Base-by-base conservation (phyloP, 2,888 invertebrate genomes). In the Hedya salicella region DNA sequence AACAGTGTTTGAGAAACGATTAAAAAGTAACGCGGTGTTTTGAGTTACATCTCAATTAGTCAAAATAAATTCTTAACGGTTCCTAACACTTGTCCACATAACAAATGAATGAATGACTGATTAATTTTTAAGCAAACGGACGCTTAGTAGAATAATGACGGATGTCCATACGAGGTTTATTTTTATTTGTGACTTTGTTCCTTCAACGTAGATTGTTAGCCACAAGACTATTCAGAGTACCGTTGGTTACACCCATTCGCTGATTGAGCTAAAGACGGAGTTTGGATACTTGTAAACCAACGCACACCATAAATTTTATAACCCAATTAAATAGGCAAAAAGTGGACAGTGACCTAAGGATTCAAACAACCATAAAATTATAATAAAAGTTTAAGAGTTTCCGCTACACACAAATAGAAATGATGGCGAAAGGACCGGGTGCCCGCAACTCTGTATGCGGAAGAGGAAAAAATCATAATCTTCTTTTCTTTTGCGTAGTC, bases 281-380 rank as follows among this genome's bases (percentile, higher is more conserved):
- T 32, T 46, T 13, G 14, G 17, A 49, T 25, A 44, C n/a, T 19
- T 39, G 39, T 8, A 44, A 52, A 64, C 36, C 42, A 59, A 52
- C 46, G 52, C 13, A 25, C 6, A 25, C 30, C 39, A 65, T 59
- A 52, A 44, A 59, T 40, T 59, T 65, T 59, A 60, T 65, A 52
- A 36, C 14, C 17, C 59, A 46, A 65, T 65, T 65, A 65, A 53
- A 53, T 46, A 40, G 65, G 50, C 57, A 57, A 65, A 17, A 17
- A 14, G 54, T 49, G 64, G 57, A 25, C 57, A 64, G 32, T 36
- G 36, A 64, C 57, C 50, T 36, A 36, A 25, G 52, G 16, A 36
- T 21, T 11, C 8, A 25, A 39, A 36, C 14, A 44, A 21, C 3
- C 17, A 60, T 36, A 17, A 19, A 11, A 30, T 9, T n/a, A 4